Percentiles rank a stretch among this genome's conserved stretches.
Evolutionary conservation across 2,797 vertebrate genomes (phyloP).

Genomic region (Bradypus variegatus): DNA sequence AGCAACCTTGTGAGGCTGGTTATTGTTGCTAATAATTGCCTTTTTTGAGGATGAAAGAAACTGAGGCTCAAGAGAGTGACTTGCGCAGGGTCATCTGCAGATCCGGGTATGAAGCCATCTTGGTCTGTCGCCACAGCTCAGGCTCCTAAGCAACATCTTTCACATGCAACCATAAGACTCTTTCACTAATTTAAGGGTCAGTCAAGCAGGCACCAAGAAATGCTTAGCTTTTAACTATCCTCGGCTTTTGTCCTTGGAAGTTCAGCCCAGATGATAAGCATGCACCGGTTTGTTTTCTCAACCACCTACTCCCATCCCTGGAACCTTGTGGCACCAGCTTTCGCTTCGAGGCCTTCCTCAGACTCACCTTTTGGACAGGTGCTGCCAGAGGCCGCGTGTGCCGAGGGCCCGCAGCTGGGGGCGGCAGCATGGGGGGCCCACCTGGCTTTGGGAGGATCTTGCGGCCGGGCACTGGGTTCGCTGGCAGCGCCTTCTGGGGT

Average conservation of each 20-base stretch:
- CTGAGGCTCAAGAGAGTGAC: background rate
- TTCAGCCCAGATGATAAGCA: background rate
- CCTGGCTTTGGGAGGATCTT: conserved; percentile 42
- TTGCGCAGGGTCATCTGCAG: background rate
- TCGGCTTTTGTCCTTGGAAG: background rate
- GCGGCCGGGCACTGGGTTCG: conserved; percentile 68
- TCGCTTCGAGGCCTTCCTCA: background rate
- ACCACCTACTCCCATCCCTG: background rate
- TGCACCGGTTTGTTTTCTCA: background rate
- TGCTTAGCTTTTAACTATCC: background rate
- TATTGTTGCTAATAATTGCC: background rate
- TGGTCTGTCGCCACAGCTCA: background rate
- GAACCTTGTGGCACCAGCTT: background rate
- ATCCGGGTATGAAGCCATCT: background rate
- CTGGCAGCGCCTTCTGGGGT: conserved; percentile 76
- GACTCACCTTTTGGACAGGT: conserved; percentile 55
- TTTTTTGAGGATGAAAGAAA: background rate
- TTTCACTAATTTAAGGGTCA: background rate
- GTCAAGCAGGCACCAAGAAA: background rate
- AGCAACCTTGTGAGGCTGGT: background rate
- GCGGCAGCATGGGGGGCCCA: background rate
- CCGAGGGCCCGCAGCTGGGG: conserved; percentile 24
- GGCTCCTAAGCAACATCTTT: background rate
- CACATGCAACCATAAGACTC: background rate
- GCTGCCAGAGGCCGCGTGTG: background rate